phyloP scores from a whole-genome alignment of 2,888 invertebrate species.

The Petrophora chlorosata region DNA sequence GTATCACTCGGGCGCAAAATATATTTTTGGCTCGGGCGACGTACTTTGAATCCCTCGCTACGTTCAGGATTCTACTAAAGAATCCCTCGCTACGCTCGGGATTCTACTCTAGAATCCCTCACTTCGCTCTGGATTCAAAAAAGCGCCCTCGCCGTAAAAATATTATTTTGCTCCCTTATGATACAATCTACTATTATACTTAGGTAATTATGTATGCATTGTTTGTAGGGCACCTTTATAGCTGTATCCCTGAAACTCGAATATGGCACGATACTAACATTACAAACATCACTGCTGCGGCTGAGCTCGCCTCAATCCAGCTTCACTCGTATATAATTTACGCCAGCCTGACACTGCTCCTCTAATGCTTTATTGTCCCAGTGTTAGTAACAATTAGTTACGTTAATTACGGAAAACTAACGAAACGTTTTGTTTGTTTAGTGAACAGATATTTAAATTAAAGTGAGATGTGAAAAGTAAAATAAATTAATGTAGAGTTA shows the following conservation, averaged over 20 bases:
- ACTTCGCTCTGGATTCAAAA: no score
- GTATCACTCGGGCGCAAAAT: no score
- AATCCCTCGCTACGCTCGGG: no score
- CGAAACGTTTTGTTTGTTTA: not conserved
- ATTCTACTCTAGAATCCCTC: no score
- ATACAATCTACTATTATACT: no score
- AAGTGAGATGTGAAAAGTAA: no score
- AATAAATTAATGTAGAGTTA: not conserved
- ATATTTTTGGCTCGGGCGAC: no score
- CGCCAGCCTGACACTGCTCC: not conserved
- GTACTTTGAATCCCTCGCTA: no score
- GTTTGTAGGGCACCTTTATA: slow-evolving; percentile 3
- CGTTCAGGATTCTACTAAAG: no score
- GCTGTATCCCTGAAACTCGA: slow-evolving; percentile 5
- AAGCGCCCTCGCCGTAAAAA: no score
- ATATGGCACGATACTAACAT: slow-evolving; percentile 2
- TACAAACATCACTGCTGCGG: no score
- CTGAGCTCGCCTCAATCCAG: not conserved
- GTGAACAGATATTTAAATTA: not conserved
- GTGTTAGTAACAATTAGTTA: slow-evolving; percentile 1
- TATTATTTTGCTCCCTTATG: no score
- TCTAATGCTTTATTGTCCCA: slow-evolving; percentile 6
- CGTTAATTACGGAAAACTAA: slow-evolving; percentile 1
- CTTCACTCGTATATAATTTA: not conserved
- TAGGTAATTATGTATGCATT: slow-evolving; percentile 20